Base-by-base conservation (phyloP, 1,140 invertebrate genomes). In the Monomorium pharaonis region DNA sequence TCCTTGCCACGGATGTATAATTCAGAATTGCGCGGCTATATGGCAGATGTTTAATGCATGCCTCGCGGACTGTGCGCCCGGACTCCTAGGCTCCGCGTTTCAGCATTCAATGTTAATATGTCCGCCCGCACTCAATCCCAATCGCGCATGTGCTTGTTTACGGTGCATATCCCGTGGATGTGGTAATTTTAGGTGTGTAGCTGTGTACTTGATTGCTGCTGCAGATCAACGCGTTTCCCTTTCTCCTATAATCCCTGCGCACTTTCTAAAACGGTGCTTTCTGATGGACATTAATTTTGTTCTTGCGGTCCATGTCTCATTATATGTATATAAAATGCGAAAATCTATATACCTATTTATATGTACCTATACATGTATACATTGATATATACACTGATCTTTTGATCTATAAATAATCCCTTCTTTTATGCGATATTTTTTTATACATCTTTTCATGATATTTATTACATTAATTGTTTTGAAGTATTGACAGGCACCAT, bases 31-130 rank as follows among this genome's bases (percentile, higher is more conserved):
- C 93, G 86, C 90, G 88, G 63, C 89, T 90, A 91, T 93, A 89
- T 91, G 89, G 88, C 76, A 84, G 89, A 94, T 94, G 94, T 94
- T 94, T 94, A 94, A 94, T 94, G 93, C 93, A 94, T 94, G 92
- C 86, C 37, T 37, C 62, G 84, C 81, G 86, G 87, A 77, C 80
- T 89, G 69, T 88, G 83, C 37, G 70, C 58, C n/a, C n/a, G n/a
- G 60, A 58, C 67, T 86, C 12, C 74, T 88, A 88, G n/a, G 67
- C 75, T 76, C 62, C 62, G 76, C 62, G 76, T 63, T 69, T 88
- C 87, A 84, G 92, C 89, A 93, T 94, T 93, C 92, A 93, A 94
- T 93, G 93, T 93, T 94, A 94, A 94, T 91, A 91, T 90, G 63
- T 86, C 89, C 86, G 84, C 83, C 86, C 84, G 67, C 92, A 76